phyloP scores from a whole-genome alignment of 2,888 invertebrate species.

The Homarus gammarus region DNA sequence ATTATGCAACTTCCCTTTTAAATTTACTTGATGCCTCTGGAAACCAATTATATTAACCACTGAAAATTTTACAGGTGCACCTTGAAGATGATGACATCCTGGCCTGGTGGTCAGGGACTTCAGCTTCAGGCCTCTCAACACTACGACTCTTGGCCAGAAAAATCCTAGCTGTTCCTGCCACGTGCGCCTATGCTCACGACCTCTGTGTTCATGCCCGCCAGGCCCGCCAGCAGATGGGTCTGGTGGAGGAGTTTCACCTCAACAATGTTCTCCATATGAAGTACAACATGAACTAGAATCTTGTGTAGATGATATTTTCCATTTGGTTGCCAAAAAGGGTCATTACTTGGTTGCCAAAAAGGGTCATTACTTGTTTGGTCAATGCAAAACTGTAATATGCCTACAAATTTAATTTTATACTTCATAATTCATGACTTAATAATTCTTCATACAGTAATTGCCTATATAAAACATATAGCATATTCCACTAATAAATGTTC shows the following conservation, averaged over 20 bases:
- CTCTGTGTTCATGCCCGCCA: constrained; percentile 66
- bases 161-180: constrained; percentile 74
- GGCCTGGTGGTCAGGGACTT: constrained; percentile 74
- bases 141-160: constrained; percentile 72
- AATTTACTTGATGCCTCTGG: no score
- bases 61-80: constrained; percentile 63
- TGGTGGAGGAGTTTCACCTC: constrained; percentile 64
- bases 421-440: not conserved
- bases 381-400: not conserved
- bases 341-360: constrained; percentile 25
- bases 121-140: constrained; percentile 72
- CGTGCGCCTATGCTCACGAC: constrained; percentile 74
- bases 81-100: constrained; percentile 75
- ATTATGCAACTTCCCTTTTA: no score
- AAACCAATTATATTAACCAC: not conserved
- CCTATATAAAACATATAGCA: not conserved
- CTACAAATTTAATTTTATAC: not conserved
- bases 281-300: constrained; percentile 72
- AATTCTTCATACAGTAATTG: not conserved
- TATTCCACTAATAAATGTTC: not conserved
- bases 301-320: constrained; percentile 21
- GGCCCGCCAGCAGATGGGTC: constrained; percentile 66
- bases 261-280: constrained; percentile 75
- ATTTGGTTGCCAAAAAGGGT: constrained; percentile 34
- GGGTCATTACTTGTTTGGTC: not conserved